Percentiles rank a stretch among this genome's conserved stretches.
These are phyloP conservation scores for Drosophila nasuta DNA, from an alignment of 1,140 invertebrate genomes.

Conservation along the genomic window DNA sequence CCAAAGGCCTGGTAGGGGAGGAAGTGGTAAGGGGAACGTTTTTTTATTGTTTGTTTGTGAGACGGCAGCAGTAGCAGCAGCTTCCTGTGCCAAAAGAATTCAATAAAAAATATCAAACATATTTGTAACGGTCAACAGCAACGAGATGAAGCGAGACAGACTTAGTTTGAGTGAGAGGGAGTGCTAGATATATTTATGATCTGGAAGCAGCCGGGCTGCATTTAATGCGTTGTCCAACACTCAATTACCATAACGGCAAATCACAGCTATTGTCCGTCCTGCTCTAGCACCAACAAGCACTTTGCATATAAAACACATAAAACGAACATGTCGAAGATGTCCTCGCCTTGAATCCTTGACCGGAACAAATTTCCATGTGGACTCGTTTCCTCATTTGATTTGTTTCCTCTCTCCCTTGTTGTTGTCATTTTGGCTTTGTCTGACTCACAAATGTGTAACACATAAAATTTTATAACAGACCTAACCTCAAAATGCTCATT, in stretches of 20 bases:
- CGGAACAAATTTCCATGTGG: slow-evolving; percentile 67
- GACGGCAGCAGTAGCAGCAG: slow-evolving; percentile 50
- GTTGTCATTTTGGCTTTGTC: slow-evolving; percentile 50
- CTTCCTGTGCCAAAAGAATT: slow-evolving; percentile 65
- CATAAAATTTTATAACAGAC: slow-evolving; percentile 56
- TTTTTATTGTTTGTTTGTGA: slow-evolving; percentile 62
- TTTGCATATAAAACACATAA: slow-evolving; percentile 83
- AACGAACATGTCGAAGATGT: slow-evolving; percentile 64
- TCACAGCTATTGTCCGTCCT: slow-evolving; percentile 46
- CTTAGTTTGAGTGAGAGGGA: background rate
- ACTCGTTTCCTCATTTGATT: slow-evolving; percentile 69
- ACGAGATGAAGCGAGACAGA: background rate
- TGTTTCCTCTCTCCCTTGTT: slow-evolving; percentile 27
- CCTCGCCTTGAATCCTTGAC: slow-evolving; percentile 45
- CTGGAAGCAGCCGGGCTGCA: slow-evolving; percentile 49
- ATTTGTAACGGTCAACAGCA: slow-evolving; percentile 68
- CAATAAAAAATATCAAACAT: slow-evolving; percentile 81
- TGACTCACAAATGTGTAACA: slow-evolving; percentile 57
- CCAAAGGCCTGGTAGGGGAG: slow-evolving; percentile 33
- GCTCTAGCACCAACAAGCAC: slow-evolving; percentile 49
- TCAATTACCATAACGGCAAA: slow-evolving; percentile 78
- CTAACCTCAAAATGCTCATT: slow-evolving; percentile 60
- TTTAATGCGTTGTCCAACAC: slow-evolving; percentile 82
- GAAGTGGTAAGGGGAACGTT: slow-evolving; percentile 1
- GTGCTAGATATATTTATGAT: slow-evolving; percentile 65